These are phyloP conservation scores for Nymphalis io DNA, from an alignment of 1,140 invertebrate species.

Conservation along the genomic window DNA sequence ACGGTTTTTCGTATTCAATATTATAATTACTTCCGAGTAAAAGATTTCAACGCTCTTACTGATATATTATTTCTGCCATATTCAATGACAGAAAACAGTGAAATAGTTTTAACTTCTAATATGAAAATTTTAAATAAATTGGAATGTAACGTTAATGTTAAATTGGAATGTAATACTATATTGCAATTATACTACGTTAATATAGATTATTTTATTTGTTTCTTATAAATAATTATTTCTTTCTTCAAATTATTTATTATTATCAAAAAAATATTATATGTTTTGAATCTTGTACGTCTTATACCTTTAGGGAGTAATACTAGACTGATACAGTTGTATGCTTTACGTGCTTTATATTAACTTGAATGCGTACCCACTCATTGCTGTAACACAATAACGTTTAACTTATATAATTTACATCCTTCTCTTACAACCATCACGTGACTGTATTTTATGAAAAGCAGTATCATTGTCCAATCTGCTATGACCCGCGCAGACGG, in stretches of 20 bases:
- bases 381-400: background rate
- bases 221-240: no score
- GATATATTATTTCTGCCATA: no score
- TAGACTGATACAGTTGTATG: background rate
- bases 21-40: background rate
- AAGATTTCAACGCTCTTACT: background rate
- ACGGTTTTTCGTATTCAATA: background rate
- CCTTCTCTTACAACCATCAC: slow-evolving; percentile 37
- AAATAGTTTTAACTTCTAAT: no score
- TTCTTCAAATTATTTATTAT: no score
- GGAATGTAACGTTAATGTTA: no score
- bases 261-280: background rate
- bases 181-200: no score
- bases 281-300: background rate
- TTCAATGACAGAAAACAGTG: no score
- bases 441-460: slow-evolving; percentile 61
- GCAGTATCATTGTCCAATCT: slow-evolving; percentile 37
- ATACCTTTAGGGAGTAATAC: background rate
- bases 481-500: slow-evolving; percentile 27
- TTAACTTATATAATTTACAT: slow-evolving; percentile 3
- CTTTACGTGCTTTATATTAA: background rate
- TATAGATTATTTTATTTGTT: no score
- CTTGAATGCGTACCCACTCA: background rate
- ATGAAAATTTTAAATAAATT: no score
- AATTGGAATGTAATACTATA: no score